Conservation (phyloP, 2,888 invertebrate species). For the Platerodrilus igneus region DNA sequence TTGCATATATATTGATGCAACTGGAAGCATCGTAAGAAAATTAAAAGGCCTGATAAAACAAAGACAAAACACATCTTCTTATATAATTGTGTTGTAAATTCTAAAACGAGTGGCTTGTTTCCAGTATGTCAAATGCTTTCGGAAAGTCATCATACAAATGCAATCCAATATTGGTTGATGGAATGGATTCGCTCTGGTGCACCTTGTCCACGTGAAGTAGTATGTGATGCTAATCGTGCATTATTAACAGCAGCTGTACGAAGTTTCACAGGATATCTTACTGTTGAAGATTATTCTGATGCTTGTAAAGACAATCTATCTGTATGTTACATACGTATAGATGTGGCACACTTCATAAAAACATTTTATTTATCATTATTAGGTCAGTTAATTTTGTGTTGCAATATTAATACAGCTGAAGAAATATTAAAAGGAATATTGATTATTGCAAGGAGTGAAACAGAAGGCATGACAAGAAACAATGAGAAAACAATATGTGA, state of each 20-base stretch:
- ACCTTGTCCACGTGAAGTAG: constrained; percentile 1
- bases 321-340: constrained; percentile 9
- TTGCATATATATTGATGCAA: constrained; percentile 5
- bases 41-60: background rate
- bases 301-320: constrained; percentile 1
- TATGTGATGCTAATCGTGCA: background rate
- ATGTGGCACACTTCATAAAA: constrained; percentile 12
- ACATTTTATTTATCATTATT: constrained; percentile 4
- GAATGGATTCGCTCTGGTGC: constrained; percentile 12
- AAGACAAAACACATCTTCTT: constrained; percentile 5
- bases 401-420: constrained; percentile 1
- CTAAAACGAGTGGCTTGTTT: background rate
- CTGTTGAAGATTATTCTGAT: background rate
- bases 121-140: constrained; percentile 12
- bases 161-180: constrained; percentile 9
- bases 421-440: constrained; percentile 6
- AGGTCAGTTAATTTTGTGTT: constrained; percentile 8
- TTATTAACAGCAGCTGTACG: constrained; percentile 5
- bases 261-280: background rate
- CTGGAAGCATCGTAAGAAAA: constrained; percentile 6
- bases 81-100: constrained; percentile 4
- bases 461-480: constrained; percentile 4
- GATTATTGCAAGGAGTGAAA: constrained; percentile 5
- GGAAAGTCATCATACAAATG: constrained; percentile 11
- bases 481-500: constrained; percentile 1